Evolutionary conservation across 2,888 invertebrate species (phyloP), one percentile per base, ranked within the genome.

Genomic region (Phyllotreta striolata): DNA sequence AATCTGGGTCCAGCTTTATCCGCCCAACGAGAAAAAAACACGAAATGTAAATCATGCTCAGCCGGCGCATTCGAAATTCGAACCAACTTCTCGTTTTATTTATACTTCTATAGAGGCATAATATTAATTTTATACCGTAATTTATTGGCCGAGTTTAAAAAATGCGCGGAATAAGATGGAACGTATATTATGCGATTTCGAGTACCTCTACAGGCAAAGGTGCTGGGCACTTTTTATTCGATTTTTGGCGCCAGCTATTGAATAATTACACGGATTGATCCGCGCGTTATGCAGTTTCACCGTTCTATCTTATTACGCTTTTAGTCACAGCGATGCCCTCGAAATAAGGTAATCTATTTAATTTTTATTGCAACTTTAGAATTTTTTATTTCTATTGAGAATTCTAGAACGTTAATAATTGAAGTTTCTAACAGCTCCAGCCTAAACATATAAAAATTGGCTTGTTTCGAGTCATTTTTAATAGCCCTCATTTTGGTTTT

Each of bases 181-280:
- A 12, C 49, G 49, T 49, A 49, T 49, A 49, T 49, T 49, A 52
- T 12, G 52, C 52, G 41, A 52, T 39, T 54, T 35, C 46, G 55
- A 46, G n/a, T 61, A 55, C 46, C 44, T 55, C 39, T 38, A 43
- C 46, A 13, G 40, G 37, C 10, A 41, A 38, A 24, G 24, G 24
- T 24, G 44, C 7, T 43, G 38, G 46, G 38, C 47, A 46, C 56
- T 65, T 68, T 68, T 68, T 63, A 63, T 66, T 67, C 63, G 63
- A 44, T 67, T 68, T 68, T 68, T 68, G 67, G 67, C 67, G 67
- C 67, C 67, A 63, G 67, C 63, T 46, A 60, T 52, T 59, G 62
- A 63, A 66, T 64, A 63, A 60, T 57, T 54, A 63, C 40, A 62
- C 61, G 51, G 49, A 60, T 14, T 57, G 57, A 49, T 56, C 44